phyloP scores from a whole-genome alignment of 1,140 invertebrate genomes.

The Chironomus tepperi region DNA sequence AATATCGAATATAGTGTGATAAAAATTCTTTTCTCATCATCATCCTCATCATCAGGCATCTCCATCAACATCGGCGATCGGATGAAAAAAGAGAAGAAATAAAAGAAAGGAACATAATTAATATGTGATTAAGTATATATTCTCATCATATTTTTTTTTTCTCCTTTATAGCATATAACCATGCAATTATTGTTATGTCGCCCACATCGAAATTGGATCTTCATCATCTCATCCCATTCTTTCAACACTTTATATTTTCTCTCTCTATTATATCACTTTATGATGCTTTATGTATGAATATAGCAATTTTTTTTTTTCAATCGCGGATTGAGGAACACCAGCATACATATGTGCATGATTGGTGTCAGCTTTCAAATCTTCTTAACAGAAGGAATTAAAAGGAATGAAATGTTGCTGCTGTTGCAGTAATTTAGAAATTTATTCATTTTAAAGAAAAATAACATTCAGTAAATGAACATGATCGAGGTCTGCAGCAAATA shows the following conservation, averaged over 20 bases:
- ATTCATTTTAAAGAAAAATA: too few relatives aligned
- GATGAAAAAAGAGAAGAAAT: neutral
- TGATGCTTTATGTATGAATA: too few relatives aligned
- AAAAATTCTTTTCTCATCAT: slow-evolving; percentile 11
- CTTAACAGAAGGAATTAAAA: neutral
- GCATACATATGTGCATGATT: neutral
- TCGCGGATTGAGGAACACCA: neutral
- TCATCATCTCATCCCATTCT: neutral
- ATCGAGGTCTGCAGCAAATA: neutral
- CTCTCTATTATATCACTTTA: too few relatives aligned
- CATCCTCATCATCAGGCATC: neutral
- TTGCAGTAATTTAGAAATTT: neutral
- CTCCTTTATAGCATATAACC: neutral
- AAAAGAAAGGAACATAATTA: slow-evolving; percentile 2
- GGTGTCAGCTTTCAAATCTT: slow-evolving; percentile 13
- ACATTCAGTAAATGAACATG: too few relatives aligned
- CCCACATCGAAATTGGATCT: slow-evolving; percentile 9
- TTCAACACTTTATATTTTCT: neutral
- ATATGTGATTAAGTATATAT: neutral
- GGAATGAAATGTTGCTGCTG: neutral
- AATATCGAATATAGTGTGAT: neutral
- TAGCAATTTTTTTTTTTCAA: too few relatives aligned
- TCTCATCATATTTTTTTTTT: neutral
- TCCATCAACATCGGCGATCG: too few relatives aligned
- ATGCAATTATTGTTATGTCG: slow-evolving; percentile 7